Evolutionary conservation across 2,113 vertebrate species (phyloP).

Genomic region (Peromyscus maniculatus): DNA sequence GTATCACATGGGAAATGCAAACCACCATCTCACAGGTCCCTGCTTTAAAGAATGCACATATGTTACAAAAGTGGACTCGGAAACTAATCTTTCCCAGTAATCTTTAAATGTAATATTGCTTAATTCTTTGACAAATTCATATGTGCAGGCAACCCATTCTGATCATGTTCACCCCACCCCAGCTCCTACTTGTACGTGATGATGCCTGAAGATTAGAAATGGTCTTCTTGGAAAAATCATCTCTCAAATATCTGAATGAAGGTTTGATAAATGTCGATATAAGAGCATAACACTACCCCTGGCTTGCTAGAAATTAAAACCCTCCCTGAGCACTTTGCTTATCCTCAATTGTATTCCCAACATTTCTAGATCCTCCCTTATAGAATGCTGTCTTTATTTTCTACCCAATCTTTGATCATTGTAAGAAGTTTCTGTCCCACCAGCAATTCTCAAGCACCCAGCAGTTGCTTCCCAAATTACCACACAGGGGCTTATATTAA

Average conservation of each 20-base stretch:
- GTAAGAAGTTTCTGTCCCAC: too few species aligned
- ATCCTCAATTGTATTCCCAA: not conserved
- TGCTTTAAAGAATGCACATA: not conserved
- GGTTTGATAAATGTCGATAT: not conserved
- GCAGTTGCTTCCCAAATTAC: too few species aligned
- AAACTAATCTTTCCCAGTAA: constrained; percentile 21
- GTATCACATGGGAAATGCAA: not conserved
- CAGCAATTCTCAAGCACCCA: too few species aligned
- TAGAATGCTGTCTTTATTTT: not conserved
- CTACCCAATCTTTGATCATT: not conserved
- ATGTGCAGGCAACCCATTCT: too few species aligned
- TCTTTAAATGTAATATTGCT: too few species aligned
- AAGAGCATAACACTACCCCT: not conserved
- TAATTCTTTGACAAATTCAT: not conserved
- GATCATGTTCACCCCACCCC: too few species aligned
- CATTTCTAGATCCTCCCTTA: not conserved
- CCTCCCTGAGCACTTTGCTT: not conserved
- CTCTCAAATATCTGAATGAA: not conserved
- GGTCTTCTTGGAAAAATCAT: not conserved
- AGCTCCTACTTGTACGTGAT: not conserved
- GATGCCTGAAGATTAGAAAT: not conserved
- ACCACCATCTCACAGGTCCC: not conserved
- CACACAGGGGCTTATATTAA: too few species aligned
- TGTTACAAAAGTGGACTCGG: not conserved
- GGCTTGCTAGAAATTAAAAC: not conserved